These are phyloP conservation scores for Erethizon dorsatum DNA, from an alignment of 2,797 vertebrate species.

Conservation along the genomic window DNA sequence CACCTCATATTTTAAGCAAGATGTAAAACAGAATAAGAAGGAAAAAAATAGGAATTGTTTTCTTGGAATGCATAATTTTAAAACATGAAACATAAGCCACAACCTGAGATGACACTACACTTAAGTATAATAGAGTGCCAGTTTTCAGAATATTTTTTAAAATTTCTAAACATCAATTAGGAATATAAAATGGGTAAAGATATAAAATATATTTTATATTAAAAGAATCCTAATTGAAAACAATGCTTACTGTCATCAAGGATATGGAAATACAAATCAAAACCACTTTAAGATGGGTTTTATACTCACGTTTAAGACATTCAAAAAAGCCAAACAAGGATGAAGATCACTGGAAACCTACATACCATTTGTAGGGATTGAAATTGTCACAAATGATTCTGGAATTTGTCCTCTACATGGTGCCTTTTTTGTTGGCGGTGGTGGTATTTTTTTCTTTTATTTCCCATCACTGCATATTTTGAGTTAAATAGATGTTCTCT, in stretches of 20 bases:
- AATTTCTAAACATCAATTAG: neutral
- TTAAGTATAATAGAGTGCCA: neutral
- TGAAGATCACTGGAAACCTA: neutral
- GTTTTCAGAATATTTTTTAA: neutral
- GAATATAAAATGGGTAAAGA: neutral
- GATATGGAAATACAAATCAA: neutral
- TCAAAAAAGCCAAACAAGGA: conserved; percentile 10
- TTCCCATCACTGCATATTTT: neutral
- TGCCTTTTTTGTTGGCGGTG: neutral
- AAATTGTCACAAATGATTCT: neutral
- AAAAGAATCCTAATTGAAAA: neutral
- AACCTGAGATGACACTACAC: neutral
- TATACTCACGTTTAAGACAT: neutral
- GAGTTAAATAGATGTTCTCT: conserved; percentile 15
- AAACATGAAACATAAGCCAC: neutral
- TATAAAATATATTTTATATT: neutral
- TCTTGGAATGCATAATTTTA: neutral
- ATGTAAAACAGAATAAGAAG: neutral
- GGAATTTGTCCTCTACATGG: neutral
- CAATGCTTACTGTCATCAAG: neutral
- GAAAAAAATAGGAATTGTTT: neutral
- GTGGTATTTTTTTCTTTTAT: neutral
- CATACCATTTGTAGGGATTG: no score
- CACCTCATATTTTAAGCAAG: neutral
- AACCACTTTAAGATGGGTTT: neutral